Conservation (phyloP, 2,797 vertebrate genomes). For the Mormyrops attenuatus region DNA sequence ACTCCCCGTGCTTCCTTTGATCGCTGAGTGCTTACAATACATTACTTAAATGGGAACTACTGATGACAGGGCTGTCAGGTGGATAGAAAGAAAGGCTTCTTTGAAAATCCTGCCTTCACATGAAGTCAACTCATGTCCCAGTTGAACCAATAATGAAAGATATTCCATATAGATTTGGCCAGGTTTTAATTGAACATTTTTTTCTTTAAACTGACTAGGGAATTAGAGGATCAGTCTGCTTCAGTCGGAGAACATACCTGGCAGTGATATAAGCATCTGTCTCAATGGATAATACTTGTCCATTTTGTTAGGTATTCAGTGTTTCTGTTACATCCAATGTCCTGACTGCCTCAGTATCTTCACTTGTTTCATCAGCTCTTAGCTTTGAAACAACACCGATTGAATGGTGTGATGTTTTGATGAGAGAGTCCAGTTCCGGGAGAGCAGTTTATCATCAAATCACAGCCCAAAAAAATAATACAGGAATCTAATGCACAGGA, state of each 20-base stretch:
- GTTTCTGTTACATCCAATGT: not conserved
- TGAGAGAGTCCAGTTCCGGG: not conserved
- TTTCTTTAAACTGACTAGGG: not conserved
- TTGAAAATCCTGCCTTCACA: not conserved
- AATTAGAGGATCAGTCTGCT: not conserved
- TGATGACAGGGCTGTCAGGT: conserved; percentile 12
- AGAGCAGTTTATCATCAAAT: not conserved
- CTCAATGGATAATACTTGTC: not conserved
- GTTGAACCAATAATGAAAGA: not conserved
- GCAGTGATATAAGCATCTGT: not conserved
- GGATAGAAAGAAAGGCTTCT: not conserved
- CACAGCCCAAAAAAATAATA: not conserved
- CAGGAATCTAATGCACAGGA: not conserved
- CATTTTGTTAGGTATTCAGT: not conserved
- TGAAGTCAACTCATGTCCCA: not conserved
- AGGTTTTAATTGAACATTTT: not conserved
- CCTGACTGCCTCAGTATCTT: not conserved
- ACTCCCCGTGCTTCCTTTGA: conserved; percentile 41
- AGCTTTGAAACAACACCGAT: not conserved
- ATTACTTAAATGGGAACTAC: not conserved
- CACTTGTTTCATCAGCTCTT: not conserved
- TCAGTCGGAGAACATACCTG: not conserved
- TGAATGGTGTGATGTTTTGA: not conserved
- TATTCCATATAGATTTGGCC: not conserved
- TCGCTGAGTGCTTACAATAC: conserved; percentile 37